Evolutionary conservation across 1,140 invertebrate genomes (phyloP).

Genomic region (Pantala flavescens): DNA sequence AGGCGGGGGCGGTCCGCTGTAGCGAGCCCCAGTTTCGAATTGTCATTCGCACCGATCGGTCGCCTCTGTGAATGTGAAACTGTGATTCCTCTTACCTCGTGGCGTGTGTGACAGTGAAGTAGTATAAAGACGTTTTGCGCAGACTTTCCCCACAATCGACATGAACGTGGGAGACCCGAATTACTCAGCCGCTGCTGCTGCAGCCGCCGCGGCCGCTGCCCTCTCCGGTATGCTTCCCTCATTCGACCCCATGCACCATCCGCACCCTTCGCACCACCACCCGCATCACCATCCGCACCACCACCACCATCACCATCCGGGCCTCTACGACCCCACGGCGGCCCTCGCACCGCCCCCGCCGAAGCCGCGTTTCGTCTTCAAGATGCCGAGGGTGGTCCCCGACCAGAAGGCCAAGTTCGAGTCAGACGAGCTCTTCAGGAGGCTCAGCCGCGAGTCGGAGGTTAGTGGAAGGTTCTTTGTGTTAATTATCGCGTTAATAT

Average conservation of each 20-base stretch:
- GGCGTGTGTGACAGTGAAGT: too few relatives aligned
- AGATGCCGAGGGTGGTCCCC: slow-evolving; percentile 91
- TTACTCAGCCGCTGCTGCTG: not conserved
- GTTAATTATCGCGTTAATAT: too few relatives aligned
- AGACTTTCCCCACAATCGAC: not conserved
- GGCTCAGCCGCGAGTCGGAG: slow-evolving; percentile 89
- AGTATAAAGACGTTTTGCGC: too few relatives aligned
- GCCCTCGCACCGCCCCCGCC: slow-evolving; percentile 42
- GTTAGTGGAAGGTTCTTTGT: slow-evolving; percentile 37
- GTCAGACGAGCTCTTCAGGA: slow-evolving; percentile 86
- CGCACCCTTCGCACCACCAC: not conserved
- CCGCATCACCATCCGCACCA: not conserved
- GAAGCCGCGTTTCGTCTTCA: slow-evolving; percentile 77
- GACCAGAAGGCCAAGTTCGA: slow-evolving; percentile 95
- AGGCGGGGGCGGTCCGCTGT: too few relatives aligned
- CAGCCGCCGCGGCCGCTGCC: slow-evolving; percentile 41
- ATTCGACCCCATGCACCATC: slow-evolving; percentile 53
- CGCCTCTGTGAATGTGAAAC: too few relatives aligned
- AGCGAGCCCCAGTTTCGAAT: too few relatives aligned
- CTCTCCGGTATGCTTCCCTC: slow-evolving; percentile 63
- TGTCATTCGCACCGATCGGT: too few relatives aligned
- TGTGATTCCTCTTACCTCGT: too few relatives aligned
- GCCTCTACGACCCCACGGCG: slow-evolving; percentile 55
- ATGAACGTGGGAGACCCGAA: not conserved
- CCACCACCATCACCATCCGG: slow-evolving; percentile 27